A percentile compares a stretch with the other conserved stretches of the same genome.
Conservation (phyloP, 92 coral and sea anemone species). For the Ricordea florida region DNA sequence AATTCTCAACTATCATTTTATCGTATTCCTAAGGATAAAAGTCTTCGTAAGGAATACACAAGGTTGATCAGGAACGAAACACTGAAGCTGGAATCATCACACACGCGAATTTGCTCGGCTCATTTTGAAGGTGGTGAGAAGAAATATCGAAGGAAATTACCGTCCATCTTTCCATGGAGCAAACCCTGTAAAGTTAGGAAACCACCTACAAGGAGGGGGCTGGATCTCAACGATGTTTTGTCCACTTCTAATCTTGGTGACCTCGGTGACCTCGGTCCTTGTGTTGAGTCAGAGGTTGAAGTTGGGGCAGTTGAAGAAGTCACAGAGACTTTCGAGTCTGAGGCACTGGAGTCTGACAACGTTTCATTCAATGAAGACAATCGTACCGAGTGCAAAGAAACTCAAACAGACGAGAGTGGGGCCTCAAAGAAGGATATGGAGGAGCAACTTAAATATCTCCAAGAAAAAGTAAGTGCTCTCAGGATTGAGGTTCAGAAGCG, state of each 20-base stretch:
- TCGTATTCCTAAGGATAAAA: slow-evolving; percentile 48
- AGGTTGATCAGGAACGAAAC: slow-evolving; percentile 47
- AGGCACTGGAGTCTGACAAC: slow-evolving; percentile 29
- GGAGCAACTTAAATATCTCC: slow-evolving; percentile 44
- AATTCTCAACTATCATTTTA: slow-evolving; percentile 34
- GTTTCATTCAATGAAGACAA: slow-evolving; percentile 17
- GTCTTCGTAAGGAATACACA: slow-evolving; percentile 23
- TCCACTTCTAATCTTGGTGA: slow-evolving; percentile 27
- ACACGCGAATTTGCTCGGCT: slow-evolving; percentile 45
- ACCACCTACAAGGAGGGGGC: slow-evolving; percentile 47
- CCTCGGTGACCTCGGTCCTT: no score
- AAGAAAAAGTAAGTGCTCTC: slow-evolving; percentile 38
- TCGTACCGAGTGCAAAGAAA: slow-evolving; percentile 34
- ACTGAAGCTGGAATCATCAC: slow-evolving; percentile 40
- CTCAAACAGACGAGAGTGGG: slow-evolving; percentile 42
- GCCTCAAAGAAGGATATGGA: slow-evolving; percentile 22
- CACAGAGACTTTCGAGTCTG: slow-evolving; percentile 33
- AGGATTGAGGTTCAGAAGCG: slow-evolving; percentile 45
- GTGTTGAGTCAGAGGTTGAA: slow-evolving; percentile 39
- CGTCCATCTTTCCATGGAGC: slow-evolving; percentile 43
- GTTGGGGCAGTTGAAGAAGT: slow-evolving; percentile 33
- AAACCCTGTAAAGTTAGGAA: slow-evolving; percentile 39
- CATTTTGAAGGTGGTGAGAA: slow-evolving; percentile 61
- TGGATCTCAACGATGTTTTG: slow-evolving; percentile 44
- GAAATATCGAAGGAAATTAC: slow-evolving; percentile 31